Percentiles rank a stretch among this genome's conserved stretches.
These are phyloP conservation scores for crab-eating macaque (Macaca fascicularis) DNA, from an alignment of 2,113 vertebrate species.

Conservation along the genomic window DNA sequence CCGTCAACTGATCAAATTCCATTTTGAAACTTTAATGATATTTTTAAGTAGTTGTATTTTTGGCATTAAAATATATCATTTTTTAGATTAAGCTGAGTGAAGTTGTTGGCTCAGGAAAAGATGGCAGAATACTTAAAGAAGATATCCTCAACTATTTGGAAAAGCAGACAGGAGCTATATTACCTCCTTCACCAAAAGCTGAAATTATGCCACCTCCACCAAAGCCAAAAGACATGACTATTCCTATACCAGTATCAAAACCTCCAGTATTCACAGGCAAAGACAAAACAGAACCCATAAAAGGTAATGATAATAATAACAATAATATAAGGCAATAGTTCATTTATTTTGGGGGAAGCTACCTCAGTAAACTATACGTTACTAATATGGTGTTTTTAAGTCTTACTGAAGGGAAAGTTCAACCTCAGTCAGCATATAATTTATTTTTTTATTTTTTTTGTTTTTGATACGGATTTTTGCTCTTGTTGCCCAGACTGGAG, in stretches of 20 bases:
- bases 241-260: slow-evolving; percentile 76
- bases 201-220: slow-evolving; percentile 87
- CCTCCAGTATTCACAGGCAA: slow-evolving; percentile 88
- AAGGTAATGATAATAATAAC: slow-evolving; percentile 85
- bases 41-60: slow-evolving; percentile 32
- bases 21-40: not conserved
- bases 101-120: slow-evolving; percentile 95
- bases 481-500: too few relatives aligned
- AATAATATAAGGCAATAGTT: rapidly evolving
- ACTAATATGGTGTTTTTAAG: not conserved
- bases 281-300: slow-evolving; percentile 92
- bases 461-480: too few relatives aligned
- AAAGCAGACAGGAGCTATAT: slow-evolving; percentile 96
- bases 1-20: not conserved
- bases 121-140: slow-evolving; percentile 97
- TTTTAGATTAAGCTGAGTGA: slow-evolving; percentile 97
- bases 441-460: not conserved
- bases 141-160: slow-evolving; percentile 96
- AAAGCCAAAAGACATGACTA: slow-evolving; percentile 79
- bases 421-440: not conserved
- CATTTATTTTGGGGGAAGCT: not conserved
- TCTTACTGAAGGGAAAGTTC: not conserved
- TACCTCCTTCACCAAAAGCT: slow-evolving; percentile 91
- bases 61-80: slow-evolving; percentile 14
- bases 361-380: not conserved